Evolutionary conservation across 2,888 invertebrate genomes (phyloP).

Genomic region (Lycophotia porphyrea): DNA sequence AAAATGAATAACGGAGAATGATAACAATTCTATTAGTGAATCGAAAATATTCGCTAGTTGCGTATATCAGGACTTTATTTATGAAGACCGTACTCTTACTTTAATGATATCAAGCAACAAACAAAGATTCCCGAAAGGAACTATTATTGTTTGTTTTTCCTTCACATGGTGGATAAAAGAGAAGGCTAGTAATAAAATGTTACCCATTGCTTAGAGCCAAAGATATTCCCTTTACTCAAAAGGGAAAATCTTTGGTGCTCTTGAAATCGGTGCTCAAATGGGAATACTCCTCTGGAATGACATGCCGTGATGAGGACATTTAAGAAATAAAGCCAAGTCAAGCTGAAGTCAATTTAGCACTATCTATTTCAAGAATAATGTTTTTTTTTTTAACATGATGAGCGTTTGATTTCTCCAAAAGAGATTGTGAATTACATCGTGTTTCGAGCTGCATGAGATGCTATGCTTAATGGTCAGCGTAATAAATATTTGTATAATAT

Average conservation of each 20-base stretch:
- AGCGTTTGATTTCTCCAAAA: not conserved
- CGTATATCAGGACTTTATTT: not conserved
- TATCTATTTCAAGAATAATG: not conserved
- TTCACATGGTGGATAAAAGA: not conserved
- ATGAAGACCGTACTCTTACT: not conserved
- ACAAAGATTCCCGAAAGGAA: not conserved
- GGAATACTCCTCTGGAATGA: no score
- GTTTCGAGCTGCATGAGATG: not conserved
- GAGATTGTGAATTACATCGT: not conserved
- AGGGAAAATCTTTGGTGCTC: no score
- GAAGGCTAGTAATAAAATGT: not conserved
- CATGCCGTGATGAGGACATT: not conserved
- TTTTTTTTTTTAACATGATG: no score
- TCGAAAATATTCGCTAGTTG: not conserved
- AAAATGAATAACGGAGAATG: no score
- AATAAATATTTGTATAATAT: not conserved
- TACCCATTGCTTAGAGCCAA: no score
- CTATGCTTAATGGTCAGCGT: not conserved
- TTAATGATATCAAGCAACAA: not conserved
- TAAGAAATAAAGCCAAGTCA: not conserved
- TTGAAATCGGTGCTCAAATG: no score
- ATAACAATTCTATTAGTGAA: no score
- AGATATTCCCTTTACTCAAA: no score
- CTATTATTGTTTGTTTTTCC: not conserved
- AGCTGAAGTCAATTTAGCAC: not conserved